Evolutionary conservation across 2,888 invertebrate species (phyloP).

Genomic region (Stenotaenia linearis): DNA sequence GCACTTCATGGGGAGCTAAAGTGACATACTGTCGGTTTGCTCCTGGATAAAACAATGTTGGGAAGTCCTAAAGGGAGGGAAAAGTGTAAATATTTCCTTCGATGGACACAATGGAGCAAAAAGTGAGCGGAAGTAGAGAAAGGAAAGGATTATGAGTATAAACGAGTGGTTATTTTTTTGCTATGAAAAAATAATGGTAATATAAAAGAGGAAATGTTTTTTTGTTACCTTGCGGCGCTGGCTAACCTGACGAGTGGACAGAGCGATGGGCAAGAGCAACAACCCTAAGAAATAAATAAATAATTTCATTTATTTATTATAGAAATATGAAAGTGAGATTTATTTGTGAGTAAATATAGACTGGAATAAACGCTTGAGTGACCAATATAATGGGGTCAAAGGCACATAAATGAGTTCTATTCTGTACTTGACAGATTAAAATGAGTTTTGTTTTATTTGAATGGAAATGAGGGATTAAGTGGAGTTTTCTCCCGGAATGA

Average conservation of each 20-base stretch:
- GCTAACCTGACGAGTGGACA: not conserved
- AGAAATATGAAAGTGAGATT: not conserved
- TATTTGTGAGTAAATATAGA: not conserved
- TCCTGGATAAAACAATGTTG: conserved; percentile 28
- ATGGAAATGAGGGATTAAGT: not conserved
- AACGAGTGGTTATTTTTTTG: no score
- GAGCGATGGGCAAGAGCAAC: not conserved
- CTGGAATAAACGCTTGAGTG: not conserved
- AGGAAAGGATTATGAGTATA: no score
- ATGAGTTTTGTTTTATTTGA: not conserved
- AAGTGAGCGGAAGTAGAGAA: not conserved
- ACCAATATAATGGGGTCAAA: not conserved
- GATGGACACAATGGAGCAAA: not conserved
- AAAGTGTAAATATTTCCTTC: not conserved
- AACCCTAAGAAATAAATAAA: not conserved
- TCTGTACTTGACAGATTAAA: not conserved
- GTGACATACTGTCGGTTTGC: conserved; percentile 26
- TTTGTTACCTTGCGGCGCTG: not conserved
- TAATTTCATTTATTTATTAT: not conserved
- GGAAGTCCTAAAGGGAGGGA: conserved; percentile 26
- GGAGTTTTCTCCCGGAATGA: no score
- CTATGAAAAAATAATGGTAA: not conserved
- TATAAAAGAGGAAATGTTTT: not conserved
- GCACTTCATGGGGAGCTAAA: conserved; percentile 27
- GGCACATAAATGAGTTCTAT: not conserved